Evolutionary conservation across 2,888 invertebrate genomes (phyloP).

Genomic region (Selenia dentaria): DNA sequence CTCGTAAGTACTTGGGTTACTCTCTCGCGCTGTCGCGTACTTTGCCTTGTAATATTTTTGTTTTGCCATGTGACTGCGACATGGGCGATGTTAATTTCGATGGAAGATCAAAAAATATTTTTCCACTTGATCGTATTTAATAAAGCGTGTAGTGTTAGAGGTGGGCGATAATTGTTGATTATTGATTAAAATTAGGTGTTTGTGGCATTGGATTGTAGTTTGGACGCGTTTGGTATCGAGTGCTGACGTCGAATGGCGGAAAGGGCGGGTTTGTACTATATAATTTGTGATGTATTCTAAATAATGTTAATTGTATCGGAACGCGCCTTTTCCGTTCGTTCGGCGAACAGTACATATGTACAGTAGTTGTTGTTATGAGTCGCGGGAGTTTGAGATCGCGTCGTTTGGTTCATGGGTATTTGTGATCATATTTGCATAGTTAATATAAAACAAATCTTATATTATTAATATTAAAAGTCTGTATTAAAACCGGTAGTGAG

Average conservation of each 20-base stretch:
- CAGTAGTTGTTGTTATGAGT: slow-evolving; percentile 67
- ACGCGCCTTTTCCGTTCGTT: background rate
- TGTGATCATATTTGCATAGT: slow-evolving; percentile 81
- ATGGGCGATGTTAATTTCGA: slow-evolving; percentile 74
- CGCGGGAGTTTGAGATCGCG: slow-evolving; percentile 66
- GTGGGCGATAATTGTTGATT: slow-evolving; percentile 83
- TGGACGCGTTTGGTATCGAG: slow-evolving; percentile 12
- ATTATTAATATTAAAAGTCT: slow-evolving; percentile 67
- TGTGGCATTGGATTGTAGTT: slow-evolving; percentile 75
- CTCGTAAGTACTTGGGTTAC: slow-evolving; percentile 34
- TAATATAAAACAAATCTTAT: slow-evolving; percentile 64
- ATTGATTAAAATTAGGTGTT: slow-evolving; percentile 82
- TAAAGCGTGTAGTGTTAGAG: slow-evolving; percentile 80
- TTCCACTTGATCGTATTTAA: slow-evolving; percentile 81
- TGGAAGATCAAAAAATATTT: slow-evolving; percentile 81
- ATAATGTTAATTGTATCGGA: background rate
- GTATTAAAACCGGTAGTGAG: slow-evolving; percentile 63
- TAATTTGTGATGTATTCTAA: background rate
- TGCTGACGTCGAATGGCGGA: slow-evolving; percentile 26
- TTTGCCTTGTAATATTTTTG: slow-evolving; percentile 67
- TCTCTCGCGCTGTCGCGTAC: slow-evolving; percentile 43
- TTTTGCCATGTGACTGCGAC: slow-evolving; percentile 66
- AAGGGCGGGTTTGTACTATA: slow-evolving; percentile 1
- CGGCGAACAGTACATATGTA: slow-evolving; percentile 24
- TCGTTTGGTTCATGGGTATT: slow-evolving; percentile 78